These are phyloP conservation scores for Phymatocera aterrima DNA, from an alignment of 2,888 invertebrate species.

Conservation along the genomic window DNA sequence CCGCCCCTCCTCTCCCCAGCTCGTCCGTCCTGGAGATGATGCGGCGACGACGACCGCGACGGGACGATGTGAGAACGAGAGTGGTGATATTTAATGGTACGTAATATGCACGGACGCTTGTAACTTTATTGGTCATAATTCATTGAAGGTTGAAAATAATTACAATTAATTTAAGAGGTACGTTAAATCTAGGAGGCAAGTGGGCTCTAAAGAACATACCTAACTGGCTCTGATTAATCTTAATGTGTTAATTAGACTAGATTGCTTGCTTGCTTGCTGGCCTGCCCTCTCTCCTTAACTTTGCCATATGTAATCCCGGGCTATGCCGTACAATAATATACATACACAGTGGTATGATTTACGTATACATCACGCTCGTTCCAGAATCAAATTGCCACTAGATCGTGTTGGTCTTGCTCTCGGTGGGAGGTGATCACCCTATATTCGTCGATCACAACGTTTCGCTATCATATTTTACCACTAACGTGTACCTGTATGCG, in stretches of 20 bases:
- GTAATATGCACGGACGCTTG: constrained; percentile 33
- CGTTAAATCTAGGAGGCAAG: constrained; percentile 73
- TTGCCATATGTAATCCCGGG: constrained; percentile 33
- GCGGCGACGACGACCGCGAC: too few species aligned
- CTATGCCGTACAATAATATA: background rate
- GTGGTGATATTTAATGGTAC: constrained; percentile 5
- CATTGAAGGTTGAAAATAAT: constrained; percentile 64
- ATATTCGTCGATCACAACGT: constrained; percentile 54
- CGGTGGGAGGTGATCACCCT: too few species aligned
- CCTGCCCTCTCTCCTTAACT: constrained; percentile 52
- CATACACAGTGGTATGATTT: background rate
- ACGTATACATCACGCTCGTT: background rate
- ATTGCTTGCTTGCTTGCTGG: constrained; percentile 67
- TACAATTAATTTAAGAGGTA: constrained; percentile 72
- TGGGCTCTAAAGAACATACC: constrained; percentile 69
- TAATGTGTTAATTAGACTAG: constrained; percentile 73
- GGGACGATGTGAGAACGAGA: too few species aligned
- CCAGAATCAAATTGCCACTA: constrained; percentile 55
- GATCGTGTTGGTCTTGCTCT: constrained; percentile 53
- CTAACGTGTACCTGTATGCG: constrained; percentile 44
- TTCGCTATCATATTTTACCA: constrained; percentile 67
- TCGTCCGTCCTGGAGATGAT: too few species aligned
- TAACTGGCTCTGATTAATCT: constrained; percentile 72
- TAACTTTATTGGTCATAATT: constrained; percentile 43
- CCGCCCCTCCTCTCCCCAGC: too few species aligned